These are phyloP conservation scores for Sinonovacula constricta DNA, from an alignment of 1,140 invertebrate species.

Conservation along the genomic window DNA sequence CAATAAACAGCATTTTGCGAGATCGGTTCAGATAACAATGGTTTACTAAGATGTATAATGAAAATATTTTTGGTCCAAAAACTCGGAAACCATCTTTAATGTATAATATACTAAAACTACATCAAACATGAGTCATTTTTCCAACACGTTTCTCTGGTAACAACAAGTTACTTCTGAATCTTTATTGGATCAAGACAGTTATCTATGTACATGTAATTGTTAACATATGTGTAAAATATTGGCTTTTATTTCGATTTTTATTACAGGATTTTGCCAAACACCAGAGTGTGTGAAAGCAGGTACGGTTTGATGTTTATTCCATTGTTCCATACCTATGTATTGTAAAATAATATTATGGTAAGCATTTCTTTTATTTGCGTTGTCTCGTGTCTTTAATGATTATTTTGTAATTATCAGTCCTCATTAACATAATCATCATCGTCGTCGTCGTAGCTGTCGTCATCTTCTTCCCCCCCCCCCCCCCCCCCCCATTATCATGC, in stretches of 20 bases:
- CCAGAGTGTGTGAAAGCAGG: conserved; percentile 10
- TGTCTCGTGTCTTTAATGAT: background rate
- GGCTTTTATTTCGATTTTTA: background rate
- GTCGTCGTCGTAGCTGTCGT: background rate
- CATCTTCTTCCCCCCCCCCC: background rate
- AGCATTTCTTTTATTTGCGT: background rate
- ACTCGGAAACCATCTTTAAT: too few relatives aligned
- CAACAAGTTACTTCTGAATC: too few relatives aligned
- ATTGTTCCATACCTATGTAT: background rate
- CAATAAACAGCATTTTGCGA: too few relatives aligned
- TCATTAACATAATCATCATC: background rate
- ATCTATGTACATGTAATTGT: background rate
- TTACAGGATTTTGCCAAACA: conserved; percentile 24
- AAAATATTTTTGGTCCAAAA: too few relatives aligned
- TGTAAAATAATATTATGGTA: too few relatives aligned
- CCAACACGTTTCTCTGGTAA: too few relatives aligned
- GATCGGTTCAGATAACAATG: too few relatives aligned
- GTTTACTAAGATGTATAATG: too few relatives aligned
- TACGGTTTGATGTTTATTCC: background rate
- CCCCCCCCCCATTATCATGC: too few relatives aligned
- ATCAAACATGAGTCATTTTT: too few relatives aligned
- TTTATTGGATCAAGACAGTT: background rate
- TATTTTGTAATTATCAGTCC: background rate
- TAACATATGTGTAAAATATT: background rate
- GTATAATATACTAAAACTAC: too few relatives aligned